Conservation (phyloP, 1,140 invertebrate species). For the Eufriesea mexicana region DNA sequence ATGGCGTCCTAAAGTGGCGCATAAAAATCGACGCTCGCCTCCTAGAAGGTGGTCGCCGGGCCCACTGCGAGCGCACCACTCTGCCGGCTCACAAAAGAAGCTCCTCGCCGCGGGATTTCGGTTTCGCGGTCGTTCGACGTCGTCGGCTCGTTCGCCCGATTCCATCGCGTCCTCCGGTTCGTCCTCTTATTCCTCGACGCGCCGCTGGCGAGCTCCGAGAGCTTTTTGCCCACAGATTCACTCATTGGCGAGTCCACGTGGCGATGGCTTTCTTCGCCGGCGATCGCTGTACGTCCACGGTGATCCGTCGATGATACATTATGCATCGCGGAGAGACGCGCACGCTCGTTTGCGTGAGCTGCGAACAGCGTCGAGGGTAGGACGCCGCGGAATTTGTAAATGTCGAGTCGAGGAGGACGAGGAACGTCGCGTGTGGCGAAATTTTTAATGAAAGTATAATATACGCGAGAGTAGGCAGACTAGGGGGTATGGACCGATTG, state of each 20-base stretch:
- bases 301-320: constrained; percentile 30
- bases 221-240: constrained; percentile 6
- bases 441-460: too few species aligned
- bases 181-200: neutral
- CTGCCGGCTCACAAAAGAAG: constrained; percentile 59
- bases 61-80: constrained; percentile 29
- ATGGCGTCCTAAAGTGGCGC: constrained; percentile 76
- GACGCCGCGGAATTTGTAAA: neutral
- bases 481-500: too few species aligned
- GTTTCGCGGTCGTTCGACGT: constrained; percentile 26
- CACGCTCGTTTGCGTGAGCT: neutral
- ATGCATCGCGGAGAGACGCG: neutral
- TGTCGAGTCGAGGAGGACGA: too few species aligned
- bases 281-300: neutral
- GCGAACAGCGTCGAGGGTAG: too few species aligned
- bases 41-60: constrained; percentile 59
- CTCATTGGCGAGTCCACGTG: constrained; percentile 48
- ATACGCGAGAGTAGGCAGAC: too few species aligned
- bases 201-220: neutral
- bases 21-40: constrained; percentile 73
- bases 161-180: neutral
- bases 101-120: constrained; percentile 61
- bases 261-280: constrained; percentile 32
- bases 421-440: neutral
- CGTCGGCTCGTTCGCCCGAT: constrained; percentile 9